Evolutionary conservation across 1,140 invertebrate genomes (phyloP), one percentile per base, ranked within the genome.

Genomic region (Trachymyrmex septentrionalis): DNA sequence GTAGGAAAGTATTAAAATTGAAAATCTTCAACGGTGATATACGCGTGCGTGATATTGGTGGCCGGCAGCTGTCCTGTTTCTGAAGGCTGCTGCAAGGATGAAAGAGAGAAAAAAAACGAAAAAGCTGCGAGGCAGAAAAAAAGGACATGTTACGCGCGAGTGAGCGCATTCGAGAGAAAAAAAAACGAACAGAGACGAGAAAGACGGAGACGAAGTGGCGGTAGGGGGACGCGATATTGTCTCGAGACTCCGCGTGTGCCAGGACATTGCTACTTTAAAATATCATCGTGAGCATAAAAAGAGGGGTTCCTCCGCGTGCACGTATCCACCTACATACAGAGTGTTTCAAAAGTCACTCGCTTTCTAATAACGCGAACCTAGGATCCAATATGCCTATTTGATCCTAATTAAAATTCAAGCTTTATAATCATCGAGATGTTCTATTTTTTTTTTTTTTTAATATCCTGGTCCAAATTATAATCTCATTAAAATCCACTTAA

Each of bases 1-100:
- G 91, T 92, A 87, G 92, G 92, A 94, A 94, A 94, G 93, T 95
- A 95, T 95, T 94, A 95, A 94, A 94, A 94, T 94, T 94, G 94
- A 95, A 94, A 95, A 94, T 94, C 91, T 90, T 92, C 90, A 93
- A 92, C 88, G 88, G 89, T 94, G 93, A 95, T 95, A 95, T 94
- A 93, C 91, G 92, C 92, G 92, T 89, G 87, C 87, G 88, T 86
- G 92, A 95, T 95, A 95, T 95, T 94, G 94, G 94, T 95, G 94
- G 94, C 94, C 94, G 90, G 94, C 94, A 94, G 94, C 92, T 95
- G 94, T 95, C 94, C 93, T 91, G 92, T 93, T 93, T 87, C 90
- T 90, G 86, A 82, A 80, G 84, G 69, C 78, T 78, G 88, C 59
- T 87, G 84, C 82, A 69, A 64, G 38, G 71, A 86, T 89, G 64